These are phyloP conservation scores for Porphyrio hochstetteri DNA, from an alignment of 2,113 vertebrate genomes.

Conservation along the genomic window DNA sequence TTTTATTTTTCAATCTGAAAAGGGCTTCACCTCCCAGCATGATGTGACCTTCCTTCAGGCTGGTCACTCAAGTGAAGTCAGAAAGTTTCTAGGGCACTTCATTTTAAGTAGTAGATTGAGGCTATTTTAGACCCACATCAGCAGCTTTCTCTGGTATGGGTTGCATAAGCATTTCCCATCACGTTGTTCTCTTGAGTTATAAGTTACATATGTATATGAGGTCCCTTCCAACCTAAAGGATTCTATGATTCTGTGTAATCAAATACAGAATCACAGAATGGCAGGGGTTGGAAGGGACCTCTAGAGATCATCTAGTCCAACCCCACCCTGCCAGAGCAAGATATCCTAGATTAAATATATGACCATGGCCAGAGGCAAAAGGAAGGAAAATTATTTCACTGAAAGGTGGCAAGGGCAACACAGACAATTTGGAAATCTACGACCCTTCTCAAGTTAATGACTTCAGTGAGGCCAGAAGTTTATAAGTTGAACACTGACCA, in stretches of 20 bases:
- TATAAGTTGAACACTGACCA: no score
- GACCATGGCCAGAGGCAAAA: no score
- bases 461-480: no score
- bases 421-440: no score
- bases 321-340: no score
- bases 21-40: not conserved
- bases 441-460: no score
- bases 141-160: not conserved
- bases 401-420: no score
- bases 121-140: not conserved
- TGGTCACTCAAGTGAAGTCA: constrained; percentile 42
- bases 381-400: no score
- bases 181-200: not conserved
- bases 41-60: constrained; percentile 58
- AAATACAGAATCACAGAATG: not conserved
- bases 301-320: no score
- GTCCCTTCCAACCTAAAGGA: no score
- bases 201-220: not conserved
- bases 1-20: constrained; percentile 21
- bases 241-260: not conserved
- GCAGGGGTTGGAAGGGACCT: no score
- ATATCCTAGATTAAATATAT: no score
- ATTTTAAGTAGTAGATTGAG: not conserved
- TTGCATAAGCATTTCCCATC: not conserved
- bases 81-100: constrained; percentile 24